Evolutionary conservation across 2,888 invertebrate genomes (phyloP).

Genomic region (Ophraella communa): DNA sequence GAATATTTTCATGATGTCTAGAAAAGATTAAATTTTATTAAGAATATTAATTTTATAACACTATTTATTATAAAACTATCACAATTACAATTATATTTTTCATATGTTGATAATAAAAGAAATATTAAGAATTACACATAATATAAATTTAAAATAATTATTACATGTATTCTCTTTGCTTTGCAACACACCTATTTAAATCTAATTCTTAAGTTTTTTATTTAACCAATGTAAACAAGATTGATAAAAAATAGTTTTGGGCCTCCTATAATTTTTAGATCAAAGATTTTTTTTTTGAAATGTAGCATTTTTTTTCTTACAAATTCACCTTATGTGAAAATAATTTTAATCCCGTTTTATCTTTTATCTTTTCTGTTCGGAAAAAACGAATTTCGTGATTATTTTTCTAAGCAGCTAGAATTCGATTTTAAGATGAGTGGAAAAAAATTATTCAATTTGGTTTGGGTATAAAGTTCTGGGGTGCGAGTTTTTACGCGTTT

Average conservation of each 20-base stretch:
- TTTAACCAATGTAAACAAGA: not conserved
- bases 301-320: not conserved
- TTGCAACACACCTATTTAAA: too few relatives aligned
- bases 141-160: too few relatives aligned
- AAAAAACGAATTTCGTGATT: not conserved
- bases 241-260: not conserved
- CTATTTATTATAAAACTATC: too few relatives aligned
- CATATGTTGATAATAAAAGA: too few relatives aligned
- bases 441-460: constrained; percentile 2
- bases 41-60: too few relatives aligned
- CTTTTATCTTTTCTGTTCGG: not conserved
- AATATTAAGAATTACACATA: too few relatives aligned
- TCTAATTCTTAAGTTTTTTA: too few relatives aligned
- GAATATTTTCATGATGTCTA: too few relatives aligned
- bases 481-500: constrained; percentile 10
- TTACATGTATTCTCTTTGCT: too few relatives aligned
- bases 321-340: not conserved
- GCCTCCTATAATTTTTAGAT: not conserved
- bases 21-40: too few relatives aligned
- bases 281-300: not conserved
- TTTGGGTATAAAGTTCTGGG: not conserved
- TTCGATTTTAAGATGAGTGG: not conserved
- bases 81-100: too few relatives aligned
- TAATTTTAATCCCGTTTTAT: not conserved
- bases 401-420: not conserved